phyloP scores from a whole-genome alignment of 2,888 invertebrate genomes.

The Caenorhabditis uteleia region DNA sequence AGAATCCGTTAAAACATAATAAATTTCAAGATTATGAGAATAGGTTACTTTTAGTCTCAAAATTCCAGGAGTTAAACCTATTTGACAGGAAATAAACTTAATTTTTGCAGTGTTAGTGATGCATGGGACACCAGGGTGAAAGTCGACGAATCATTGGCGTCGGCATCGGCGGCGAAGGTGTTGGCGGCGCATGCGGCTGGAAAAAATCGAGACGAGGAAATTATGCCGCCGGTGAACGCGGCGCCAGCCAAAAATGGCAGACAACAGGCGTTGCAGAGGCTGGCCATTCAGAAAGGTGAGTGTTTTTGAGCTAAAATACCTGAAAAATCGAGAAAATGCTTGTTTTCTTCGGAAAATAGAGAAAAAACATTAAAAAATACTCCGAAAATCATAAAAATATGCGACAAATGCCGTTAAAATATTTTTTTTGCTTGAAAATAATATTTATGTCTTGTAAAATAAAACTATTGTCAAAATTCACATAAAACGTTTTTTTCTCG shows the following conservation, averaged over 20 bases:
- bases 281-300: constrained; percentile 65
- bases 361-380: not conserved
- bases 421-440: not conserved
- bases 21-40: constrained; percentile 66
- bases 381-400: not conserved
- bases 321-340: not conserved
- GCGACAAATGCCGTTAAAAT: not conserved
- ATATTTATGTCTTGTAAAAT: not conserved
- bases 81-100: no score
- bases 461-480: not conserved
- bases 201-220: constrained; percentile 47
- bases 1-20: constrained; percentile 39
- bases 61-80: not conserved
- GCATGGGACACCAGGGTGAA: constrained; percentile 66
- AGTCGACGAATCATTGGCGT: constrained; percentile 60
- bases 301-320: constrained; percentile 1
- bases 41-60: constrained; percentile 49
- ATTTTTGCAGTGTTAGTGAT: constrained; percentile 63
- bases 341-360: not conserved
- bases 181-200: constrained; percentile 62
- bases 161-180: constrained; percentile 63
- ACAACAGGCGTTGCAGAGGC: constrained; percentile 63
- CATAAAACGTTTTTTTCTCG: no score
- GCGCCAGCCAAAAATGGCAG: constrained; percentile 62
- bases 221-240: constrained; percentile 65